Conservation (phyloP, 2,888 invertebrate species). For the Quadriops clusia region DNA sequence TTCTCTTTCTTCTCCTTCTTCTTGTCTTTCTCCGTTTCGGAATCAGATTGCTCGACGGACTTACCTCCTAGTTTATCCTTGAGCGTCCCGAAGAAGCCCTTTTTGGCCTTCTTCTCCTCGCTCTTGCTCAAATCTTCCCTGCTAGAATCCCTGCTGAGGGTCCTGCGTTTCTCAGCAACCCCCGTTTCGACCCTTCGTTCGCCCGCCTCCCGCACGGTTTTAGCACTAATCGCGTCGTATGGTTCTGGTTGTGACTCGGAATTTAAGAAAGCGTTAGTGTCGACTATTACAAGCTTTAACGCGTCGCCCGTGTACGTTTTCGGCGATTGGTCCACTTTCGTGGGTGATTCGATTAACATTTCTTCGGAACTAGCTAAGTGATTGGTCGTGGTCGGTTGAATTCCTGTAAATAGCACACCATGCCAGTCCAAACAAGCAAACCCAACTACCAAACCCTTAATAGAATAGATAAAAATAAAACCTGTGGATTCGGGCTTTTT, state of each 20-base stretch:
- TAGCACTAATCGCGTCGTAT: constrained; percentile 18
- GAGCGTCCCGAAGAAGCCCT: constrained; percentile 33
- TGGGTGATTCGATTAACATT: constrained; percentile 15
- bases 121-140: constrained; percentile 22
- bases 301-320: constrained; percentile 9
- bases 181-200: constrained; percentile 13
- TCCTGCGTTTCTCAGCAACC: constrained; percentile 14
- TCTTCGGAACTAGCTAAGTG: constrained; percentile 31
- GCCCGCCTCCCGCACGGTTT: constrained; percentile 12
- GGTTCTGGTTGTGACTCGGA: constrained; percentile 33
- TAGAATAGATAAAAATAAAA: too few species aligned
- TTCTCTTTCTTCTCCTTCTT: constrained; percentile 27
- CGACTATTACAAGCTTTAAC: constrained; percentile 11
- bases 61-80: constrained; percentile 34
- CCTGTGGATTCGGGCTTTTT: too few species aligned
- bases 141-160: constrained; percentile 16
- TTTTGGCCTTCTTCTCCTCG: constrained; percentile 30
- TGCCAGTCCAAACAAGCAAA: constrained; percentile 37
- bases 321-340: constrained; percentile 11
- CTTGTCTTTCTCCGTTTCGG: constrained; percentile 33
- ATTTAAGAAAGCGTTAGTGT: constrained; percentile 33
- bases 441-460: constrained; percentile 32
- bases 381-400: constrained; percentile 32
- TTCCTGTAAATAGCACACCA: constrained; percentile 40
- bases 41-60: constrained; percentile 33